Evolutionary conservation across 2,113 vertebrate species (phyloP).

Genomic region (Tamias sibiricus): DNA sequence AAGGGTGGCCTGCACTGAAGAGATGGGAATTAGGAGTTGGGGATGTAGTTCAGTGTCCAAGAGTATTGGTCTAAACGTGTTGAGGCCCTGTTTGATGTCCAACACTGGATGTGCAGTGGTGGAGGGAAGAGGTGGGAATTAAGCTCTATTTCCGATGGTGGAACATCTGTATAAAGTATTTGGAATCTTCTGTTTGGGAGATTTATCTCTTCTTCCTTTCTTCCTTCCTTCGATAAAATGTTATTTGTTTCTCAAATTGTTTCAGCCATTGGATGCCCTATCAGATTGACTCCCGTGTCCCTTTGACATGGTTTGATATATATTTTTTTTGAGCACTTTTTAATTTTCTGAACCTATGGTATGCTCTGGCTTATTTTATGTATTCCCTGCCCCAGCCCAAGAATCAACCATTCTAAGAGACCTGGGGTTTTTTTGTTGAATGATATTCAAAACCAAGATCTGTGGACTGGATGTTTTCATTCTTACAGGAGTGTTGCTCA

Average conservation of each 20-base stretch:
- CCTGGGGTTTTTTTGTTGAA: slow-evolving; percentile 24
- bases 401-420: slow-evolving; percentile 21
- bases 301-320: not conserved
- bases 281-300: not conserved
- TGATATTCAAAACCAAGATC: not conserved
- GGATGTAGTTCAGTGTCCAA: too few species aligned
- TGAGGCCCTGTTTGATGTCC: too few species aligned
- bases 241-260: not conserved
- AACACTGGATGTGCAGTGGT: too few species aligned
- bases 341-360: not conserved
- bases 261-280: not conserved
- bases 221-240: not conserved
- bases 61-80: too few species aligned
- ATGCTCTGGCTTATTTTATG: not conserved
- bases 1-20: not conserved
- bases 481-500: not conserved
- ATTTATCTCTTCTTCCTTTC: not conserved
- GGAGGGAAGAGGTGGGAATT: not conserved
- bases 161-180: not conserved
- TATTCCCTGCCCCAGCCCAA: not conserved
- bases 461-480: not conserved
- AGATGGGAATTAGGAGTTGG: too few species aligned
- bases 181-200: not conserved
- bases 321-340: not conserved
- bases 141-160: not conserved